Evolutionary conservation across 2,888 invertebrate genomes (phyloP), one percentile per base, ranked within the genome.

Genomic region (Melanchra persicariae): DNA sequence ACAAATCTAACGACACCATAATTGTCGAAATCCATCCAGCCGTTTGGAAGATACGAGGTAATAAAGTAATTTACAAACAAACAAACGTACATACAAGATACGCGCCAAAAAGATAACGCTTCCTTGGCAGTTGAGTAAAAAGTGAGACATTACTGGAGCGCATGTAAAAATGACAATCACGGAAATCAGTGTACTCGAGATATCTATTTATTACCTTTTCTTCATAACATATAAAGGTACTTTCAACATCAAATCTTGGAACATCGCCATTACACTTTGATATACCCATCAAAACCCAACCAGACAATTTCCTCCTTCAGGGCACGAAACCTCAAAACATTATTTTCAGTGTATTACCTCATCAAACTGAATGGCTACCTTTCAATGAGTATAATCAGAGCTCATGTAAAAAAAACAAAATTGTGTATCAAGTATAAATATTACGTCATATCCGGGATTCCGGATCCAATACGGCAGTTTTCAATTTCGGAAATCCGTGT

Each of bases 401-500:
- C 52, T 40, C 30, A 80, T 8, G 68, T 60, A 74, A 79, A 40
- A 63, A 73, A 64, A 72, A 40, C 60, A 59, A 73, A 52, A 34
- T 34, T 7, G 1, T 8, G 49, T 24, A 67, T 71, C 70, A 61
- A 71, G 64, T 77, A 81, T 67, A 60, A 74, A 77, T 70, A 67
- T 71, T 12, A 64, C 63, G 66, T 67, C 77, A 81, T 81, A 64
- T 75, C 70, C 60, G 77, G 19, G 49, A 58, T 24, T 75, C 70
- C 60, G 77, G 24, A 52, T 64, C n/a, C 63, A 49, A 60, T 69
- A 77, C 37, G 47, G 66, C 52, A 80, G 80, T 82, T 80, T 80
- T 78, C 80, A 78, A 82, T 80, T 74, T 78, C 78, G 74, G 54
- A 80, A 52, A 82, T 74, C 70, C 51, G 47, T 65, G 59, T 26